Conservation (phyloP, 1,140 invertebrate genomes). For the Tetraneura akinire region DNA sequence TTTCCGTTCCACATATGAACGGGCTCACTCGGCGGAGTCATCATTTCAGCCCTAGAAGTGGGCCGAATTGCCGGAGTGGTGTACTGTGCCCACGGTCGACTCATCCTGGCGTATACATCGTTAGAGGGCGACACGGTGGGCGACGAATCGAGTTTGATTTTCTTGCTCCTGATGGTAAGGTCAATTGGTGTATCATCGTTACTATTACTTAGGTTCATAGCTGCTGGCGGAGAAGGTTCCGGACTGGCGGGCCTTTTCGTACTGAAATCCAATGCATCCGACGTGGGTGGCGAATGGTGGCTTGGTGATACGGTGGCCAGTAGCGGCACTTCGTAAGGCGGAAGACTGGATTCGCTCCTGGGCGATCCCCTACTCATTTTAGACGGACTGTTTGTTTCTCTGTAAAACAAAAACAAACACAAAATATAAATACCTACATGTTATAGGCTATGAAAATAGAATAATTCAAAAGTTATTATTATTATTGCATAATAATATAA, state of each 20-base stretch:
- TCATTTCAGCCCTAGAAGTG: conserved; percentile 71
- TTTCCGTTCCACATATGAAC: conserved; percentile 78
- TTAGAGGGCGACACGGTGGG: conserved; percentile 75
- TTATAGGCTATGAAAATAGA: neutral
- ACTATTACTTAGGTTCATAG: conserved; percentile 64
- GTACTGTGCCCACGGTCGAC: conserved; percentile 55
- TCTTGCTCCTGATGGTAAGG: conserved; percentile 61
- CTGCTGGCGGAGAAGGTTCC: conserved; percentile 45
- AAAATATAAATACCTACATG: conserved; percentile 61
- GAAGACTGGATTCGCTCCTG: conserved; percentile 62
- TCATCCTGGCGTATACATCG: conserved; percentile 70
- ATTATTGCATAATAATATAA: no score
- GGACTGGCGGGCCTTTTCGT: conserved; percentile 63
- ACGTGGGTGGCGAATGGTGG: conserved; percentile 59
- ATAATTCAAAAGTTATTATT: no score
- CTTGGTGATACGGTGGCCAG: conserved; percentile 63
- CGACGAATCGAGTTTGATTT: conserved; percentile 74
- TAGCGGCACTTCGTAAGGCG: conserved; percentile 71
- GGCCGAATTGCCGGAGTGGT: conserved; percentile 71
- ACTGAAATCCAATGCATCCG: conserved; percentile 76
- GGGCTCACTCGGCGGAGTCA: conserved; percentile 55
- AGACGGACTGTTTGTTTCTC: conserved; percentile 62
- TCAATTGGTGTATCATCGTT: conserved; percentile 63
- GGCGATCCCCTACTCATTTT: conserved; percentile 61
- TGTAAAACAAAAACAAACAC: conserved; percentile 57